Evolutionary conservation across 2,888 invertebrate species (phyloP).

Genomic region (Apamea crenata): DNA sequence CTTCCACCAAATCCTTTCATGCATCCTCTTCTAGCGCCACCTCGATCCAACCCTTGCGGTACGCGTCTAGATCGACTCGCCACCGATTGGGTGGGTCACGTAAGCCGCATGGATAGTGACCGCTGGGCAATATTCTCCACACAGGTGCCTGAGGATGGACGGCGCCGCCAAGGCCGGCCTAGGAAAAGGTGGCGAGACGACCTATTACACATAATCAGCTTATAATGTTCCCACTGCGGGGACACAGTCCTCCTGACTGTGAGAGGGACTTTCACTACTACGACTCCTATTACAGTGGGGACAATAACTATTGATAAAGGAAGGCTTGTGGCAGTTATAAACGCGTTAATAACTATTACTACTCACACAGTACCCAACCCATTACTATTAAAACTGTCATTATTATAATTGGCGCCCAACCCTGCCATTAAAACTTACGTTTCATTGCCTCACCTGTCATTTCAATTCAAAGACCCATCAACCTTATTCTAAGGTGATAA

Average conservation of each 20-base stretch:
- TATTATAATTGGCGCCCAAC: not conserved
- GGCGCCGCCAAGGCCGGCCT: no score
- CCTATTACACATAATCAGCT: not conserved
- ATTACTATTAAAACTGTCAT: constrained; percentile 20
- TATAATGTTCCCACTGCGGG: no score
- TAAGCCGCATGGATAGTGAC: no score
- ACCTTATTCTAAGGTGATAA: constrained; percentile 48
- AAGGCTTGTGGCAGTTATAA: not conserved
- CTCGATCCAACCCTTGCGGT: no score
- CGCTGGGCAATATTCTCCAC: no score
- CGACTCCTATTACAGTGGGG: not conserved
- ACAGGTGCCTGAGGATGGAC: no score
- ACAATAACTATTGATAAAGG: not conserved
- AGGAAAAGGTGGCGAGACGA: no score
- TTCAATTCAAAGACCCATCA: constrained; percentile 49
- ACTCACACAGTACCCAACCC: not conserved
- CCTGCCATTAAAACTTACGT: constrained; percentile 18
- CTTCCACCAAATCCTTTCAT: no score
- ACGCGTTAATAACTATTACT: not conserved
- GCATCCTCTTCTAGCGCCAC: no score
- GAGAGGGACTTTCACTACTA: not conserved
- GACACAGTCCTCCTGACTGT: no score
- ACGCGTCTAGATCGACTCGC: no score
- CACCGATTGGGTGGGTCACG: no score
- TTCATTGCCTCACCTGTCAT: constrained; percentile 17